Percentiles rank a stretch among this genome's conserved stretches.
Evolutionary conservation across 1,140 invertebrate species (phyloP).

Genomic region (Drosophila burlai): DNA sequence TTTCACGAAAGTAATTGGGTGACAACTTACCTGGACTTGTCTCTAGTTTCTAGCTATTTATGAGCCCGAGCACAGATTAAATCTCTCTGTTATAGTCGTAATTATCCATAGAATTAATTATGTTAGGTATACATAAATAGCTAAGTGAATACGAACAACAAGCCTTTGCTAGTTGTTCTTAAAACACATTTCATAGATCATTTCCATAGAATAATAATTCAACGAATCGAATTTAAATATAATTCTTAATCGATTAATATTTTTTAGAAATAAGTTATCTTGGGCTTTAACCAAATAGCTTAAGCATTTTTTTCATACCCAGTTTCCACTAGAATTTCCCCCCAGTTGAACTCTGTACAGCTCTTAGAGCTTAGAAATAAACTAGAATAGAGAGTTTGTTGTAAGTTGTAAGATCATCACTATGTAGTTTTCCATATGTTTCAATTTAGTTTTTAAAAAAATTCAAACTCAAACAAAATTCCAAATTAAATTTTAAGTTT

Average conservation of each 20-base stretch:
- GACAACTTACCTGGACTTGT: background rate
- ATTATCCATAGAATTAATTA: no score
- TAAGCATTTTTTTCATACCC: background rate
- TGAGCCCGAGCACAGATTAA: background rate
- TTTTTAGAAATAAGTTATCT: background rate
- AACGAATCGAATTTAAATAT: background rate
- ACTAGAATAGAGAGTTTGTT: background rate
- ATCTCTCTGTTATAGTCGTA: background rate
- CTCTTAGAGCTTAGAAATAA: slow-evolving; percentile 12
- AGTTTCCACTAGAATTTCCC: background rate
- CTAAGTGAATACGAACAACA: background rate
- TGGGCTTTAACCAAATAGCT: background rate
- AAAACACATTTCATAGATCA: background rate
- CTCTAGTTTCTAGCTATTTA: background rate
- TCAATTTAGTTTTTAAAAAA: background rate
- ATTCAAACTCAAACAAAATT: background rate
- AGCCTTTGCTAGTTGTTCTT: background rate
- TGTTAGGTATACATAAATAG: background rate
- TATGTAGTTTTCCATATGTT: no score
- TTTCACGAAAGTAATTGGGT: background rate
- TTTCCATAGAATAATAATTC: background rate
- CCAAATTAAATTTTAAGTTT: slow-evolving; percentile 2
- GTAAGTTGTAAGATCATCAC: slow-evolving; percentile 6
- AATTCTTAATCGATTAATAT: background rate
- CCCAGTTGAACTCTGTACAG: background rate